These are phyloP conservation scores for Archilochus colubris DNA, from an alignment of 2,113 vertebrate species.

Conservation along the genomic window DNA sequence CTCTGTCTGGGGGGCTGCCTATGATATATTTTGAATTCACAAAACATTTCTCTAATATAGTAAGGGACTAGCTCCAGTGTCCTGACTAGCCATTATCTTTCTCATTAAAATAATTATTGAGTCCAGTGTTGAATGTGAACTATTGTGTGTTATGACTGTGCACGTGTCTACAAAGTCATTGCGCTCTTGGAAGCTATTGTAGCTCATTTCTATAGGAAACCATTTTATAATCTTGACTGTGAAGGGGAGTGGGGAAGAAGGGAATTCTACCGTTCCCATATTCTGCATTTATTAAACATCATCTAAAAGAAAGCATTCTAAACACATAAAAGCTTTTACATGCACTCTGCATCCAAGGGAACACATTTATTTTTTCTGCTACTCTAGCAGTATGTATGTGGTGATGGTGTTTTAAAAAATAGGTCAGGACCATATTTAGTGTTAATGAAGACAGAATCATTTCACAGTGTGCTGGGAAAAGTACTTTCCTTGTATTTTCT, in stretches of 20 bases:
- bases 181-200: constrained; percentile 55
- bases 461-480: not conserved
- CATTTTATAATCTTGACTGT: constrained; percentile 43
- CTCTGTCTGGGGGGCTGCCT: not conserved
- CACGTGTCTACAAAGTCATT: constrained; percentile 64
- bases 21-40: constrained; percentile 30
- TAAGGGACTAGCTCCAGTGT: constrained; percentile 20
- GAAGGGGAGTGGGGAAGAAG: constrained; percentile 39
- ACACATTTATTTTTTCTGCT: constrained; percentile 36
- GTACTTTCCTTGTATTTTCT: not conserved
- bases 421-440: constrained; percentile 45
- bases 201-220: constrained; percentile 51
- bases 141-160: constrained; percentile 53
- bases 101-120: constrained; percentile 68
- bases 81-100: constrained; percentile 51
- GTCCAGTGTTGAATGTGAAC: constrained; percentile 22
- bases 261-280: constrained; percentile 52
- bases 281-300: constrained; percentile 54
- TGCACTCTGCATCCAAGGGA: constrained; percentile 56
- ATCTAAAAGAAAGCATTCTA: constrained; percentile 44
- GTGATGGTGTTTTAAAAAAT: constrained; percentile 25
- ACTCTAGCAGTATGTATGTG: constrained; percentile 15
- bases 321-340: constrained; percentile 56
- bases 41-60: constrained; percentile 42
- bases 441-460: not conserved